Base-by-base conservation (phyloP, 2,797 vertebrate species). In the Microhierax caerulescens region DNA sequence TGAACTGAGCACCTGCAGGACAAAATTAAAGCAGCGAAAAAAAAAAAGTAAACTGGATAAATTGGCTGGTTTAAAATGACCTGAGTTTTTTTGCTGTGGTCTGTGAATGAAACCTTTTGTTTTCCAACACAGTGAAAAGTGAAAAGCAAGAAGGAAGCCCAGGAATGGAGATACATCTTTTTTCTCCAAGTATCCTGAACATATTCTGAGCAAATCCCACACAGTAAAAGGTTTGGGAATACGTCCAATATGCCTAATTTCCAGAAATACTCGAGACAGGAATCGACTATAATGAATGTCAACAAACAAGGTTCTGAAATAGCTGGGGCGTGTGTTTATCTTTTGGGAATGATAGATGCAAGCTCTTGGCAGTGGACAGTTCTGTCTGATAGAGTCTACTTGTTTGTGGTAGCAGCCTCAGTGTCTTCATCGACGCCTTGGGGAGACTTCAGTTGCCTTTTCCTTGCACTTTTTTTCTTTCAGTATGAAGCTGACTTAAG, bases 51-150 rank as follows among this genome's bases (percentile, higher is more conserved):
- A 63, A 67, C 32, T 70, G n/a, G 43, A 74, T 87, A 82, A 95
- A 90, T 79, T 60, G 83, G 27, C 32, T 90, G 39, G 9, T 79
- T 94, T 60, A 63, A 95, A 88, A 83, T 61, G 7, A 53, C 34
- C 37, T 32, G 47, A 36, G 7, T 39, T 83, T 39, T 83, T 87
- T 85, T 93, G 6, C 64, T 59, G 24, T 59, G 30, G 11, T 45
- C 69, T 88, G 21, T 90, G 89, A 96, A 88, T 64, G 30, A 90
- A 91, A 82, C 17, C 45, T 67, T 93, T 90, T 86, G 17, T 79
- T 90, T 94, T 81, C n/a, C 81, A 92, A 60, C 36, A 67, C 5
- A 11, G 28, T 27, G n/a, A 63, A 80, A 87, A 76, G 6, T 2
- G 0, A 37, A 94, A 93, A 85, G 22, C 2, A 70, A 90, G 84